Base-by-base conservation (phyloP, 2,113 vertebrate genomes). In the Phoxinus phoxinus region DNA sequence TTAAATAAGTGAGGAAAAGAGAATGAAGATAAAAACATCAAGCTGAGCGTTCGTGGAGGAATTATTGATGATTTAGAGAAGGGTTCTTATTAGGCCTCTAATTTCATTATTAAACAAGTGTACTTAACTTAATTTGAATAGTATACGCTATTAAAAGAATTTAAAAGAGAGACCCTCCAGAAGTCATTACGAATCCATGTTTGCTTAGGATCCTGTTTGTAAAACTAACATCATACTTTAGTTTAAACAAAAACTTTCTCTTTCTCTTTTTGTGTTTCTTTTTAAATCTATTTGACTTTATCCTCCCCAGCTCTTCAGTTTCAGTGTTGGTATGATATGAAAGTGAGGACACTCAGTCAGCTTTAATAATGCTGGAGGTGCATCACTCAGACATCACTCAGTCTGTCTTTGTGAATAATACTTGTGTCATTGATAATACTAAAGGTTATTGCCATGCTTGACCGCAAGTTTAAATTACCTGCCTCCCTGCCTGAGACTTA, bases 391-490 rank as follows among this genome's bases (percentile, higher is more conserved):
- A 85, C 87, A n/a, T n/a, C n/a, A n/a, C n/a, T n/a, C n/a, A 81
- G 77, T 67, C 56, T 87, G 87, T 86, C 88, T 81, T 23, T 73
- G 81, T 78, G 83, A 90, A 87, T 89, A 88, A 86, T 86, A 87
- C 53, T 73, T 81, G 44, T 87, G 61, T 74, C 73, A 78, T 58
- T 84, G 80, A 88, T 90, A 61, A 88, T 77, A 84, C 30, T 87
- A 88, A 89, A 90, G 89, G 86, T 88, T 86, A 81, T 78, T 69
- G 58, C 73, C 81, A 84, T 74, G 84, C 81, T 79, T 85, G 56
- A 69, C 78, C 59, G 74, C 59, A 65, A 44, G 77, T 83, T 82
- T 73, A 85, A 83, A 89, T 51, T 32, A 74, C 32, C 86, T 51
- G 51, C 41, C 72, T 78, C 61, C 53, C 61, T 73, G 32, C 25